These are phyloP conservation scores for Acanthisitta chloris DNA, from an alignment of 2,113 vertebrate genomes.

Conservation along the genomic window DNA sequence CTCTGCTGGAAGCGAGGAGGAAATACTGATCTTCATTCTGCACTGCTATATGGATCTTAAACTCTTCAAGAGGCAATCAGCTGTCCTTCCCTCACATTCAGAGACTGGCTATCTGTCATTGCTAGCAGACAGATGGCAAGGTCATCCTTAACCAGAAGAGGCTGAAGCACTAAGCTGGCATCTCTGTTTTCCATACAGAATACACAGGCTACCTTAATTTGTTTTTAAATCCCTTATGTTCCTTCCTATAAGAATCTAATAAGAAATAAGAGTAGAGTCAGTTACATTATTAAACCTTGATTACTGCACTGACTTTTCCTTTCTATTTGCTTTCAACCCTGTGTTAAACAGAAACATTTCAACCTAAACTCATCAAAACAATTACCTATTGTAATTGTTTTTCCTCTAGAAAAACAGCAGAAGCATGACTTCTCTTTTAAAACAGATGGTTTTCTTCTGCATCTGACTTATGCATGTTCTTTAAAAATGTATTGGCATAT, in stretches of 20 bases:
- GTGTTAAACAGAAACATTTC: not conserved
- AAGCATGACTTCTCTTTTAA: not conserved
- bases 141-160: not conserved
- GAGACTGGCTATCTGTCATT: not conserved
- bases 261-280: not conserved
- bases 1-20: not conserved
- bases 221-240: not conserved
- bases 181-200: not conserved
- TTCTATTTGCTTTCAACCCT: not conserved
- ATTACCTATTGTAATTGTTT: not conserved
- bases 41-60: not conserved
- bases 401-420: not conserved
- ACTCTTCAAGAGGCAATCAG: not conserved
- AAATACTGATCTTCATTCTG: not conserved
- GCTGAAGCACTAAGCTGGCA: not conserved
- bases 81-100: not conserved
- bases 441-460: not conserved
- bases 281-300: not conserved
- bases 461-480: not conserved
- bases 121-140: not conserved
- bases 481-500: not conserved
- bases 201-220: not conserved
- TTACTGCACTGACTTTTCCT: not conserved
- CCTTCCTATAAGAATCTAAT: not conserved
- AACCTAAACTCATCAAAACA: not conserved